Conservation (phyloP, 2,888 invertebrate genomes). For the Pocota personata region DNA sequence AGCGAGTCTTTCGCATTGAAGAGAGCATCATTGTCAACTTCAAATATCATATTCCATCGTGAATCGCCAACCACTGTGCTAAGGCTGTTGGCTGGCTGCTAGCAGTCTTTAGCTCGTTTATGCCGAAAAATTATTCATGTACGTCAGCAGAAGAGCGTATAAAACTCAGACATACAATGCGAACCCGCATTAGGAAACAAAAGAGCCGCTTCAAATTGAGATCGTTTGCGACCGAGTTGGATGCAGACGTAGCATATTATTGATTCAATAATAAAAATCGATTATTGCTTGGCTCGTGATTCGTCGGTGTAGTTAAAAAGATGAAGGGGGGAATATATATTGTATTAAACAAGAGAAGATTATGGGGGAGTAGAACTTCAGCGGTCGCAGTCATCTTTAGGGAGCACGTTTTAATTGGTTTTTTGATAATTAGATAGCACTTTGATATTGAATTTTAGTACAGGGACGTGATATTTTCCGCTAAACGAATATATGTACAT, state of each 20-base stretch:
- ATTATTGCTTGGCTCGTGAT: slow-evolving; percentile 21
- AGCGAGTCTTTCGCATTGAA: not conserved
- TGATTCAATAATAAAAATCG: slow-evolving; percentile 45
- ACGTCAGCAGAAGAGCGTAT: not conserved
- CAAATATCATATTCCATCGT: not conserved
- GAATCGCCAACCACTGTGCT: not conserved
- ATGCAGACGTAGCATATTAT: slow-evolving; percentile 30
- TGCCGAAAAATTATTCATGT: not conserved
- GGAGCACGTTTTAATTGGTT: slow-evolving; percentile 8
- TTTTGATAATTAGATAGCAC: not conserved
- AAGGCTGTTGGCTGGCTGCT: not conserved
- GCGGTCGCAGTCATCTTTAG: not conserved
- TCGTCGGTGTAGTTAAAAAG: not conserved
- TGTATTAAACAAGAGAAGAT: not conserved
- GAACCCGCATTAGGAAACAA: not conserved
- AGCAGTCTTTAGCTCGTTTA: not conserved
- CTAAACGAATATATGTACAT: not conserved
- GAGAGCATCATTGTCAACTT: not conserved
- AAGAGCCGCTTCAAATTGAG: slow-evolving; percentile 1
- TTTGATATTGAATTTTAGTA: not conserved
- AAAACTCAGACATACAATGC: not conserved
- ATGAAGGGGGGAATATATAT: not conserved
- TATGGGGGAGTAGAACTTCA: not conserved
- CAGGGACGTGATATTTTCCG: not conserved
- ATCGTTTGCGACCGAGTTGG: slow-evolving; percentile 4